Evolutionary conservation across 92 coral and sea anemone species (phyloP).

Genomic region (Epizoanthus rinbou): DNA sequence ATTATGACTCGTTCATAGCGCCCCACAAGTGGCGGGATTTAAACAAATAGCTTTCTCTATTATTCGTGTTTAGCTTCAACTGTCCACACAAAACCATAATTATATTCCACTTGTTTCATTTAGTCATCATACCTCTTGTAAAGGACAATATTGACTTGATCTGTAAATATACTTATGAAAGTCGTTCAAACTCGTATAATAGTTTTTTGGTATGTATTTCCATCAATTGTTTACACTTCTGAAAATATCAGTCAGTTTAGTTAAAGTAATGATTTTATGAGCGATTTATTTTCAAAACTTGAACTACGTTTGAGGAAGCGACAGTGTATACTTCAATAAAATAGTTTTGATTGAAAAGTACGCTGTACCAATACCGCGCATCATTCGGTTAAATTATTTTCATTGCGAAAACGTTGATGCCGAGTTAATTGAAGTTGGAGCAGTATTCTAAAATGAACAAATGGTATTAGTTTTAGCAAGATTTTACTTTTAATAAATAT

Average conservation of each 20-base stretch:
- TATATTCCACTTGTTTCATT: background rate
- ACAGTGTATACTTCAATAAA: background rate
- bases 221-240: too few relatives aligned
- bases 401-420: background rate
- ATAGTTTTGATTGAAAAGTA: conserved; percentile 1
- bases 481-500: conserved; percentile 1
- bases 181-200: too few relatives aligned
- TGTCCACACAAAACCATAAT: background rate
- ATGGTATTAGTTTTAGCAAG: background rate
- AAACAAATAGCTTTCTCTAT: background rate
- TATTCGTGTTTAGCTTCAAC: background rate
- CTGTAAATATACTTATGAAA: too few relatives aligned
- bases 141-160: too few relatives aligned
- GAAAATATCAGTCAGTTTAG: too few relatives aligned
- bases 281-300: conserved; percentile 9
- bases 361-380: background rate
- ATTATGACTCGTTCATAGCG: background rate
- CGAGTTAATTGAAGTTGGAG: conserved; percentile 26
- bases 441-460: background rate
- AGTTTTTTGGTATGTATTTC: too few relatives aligned
- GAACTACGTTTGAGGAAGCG: background rate
- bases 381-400: background rate
- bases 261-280: too few relatives aligned
- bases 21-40: background rate
- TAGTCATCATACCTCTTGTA: background rate